Percentiles rank a stretch among this genome's conserved stretches.
phyloP scores from a whole-genome alignment of 2,888 invertebrate species.

The Allygus modestus region DNA sequence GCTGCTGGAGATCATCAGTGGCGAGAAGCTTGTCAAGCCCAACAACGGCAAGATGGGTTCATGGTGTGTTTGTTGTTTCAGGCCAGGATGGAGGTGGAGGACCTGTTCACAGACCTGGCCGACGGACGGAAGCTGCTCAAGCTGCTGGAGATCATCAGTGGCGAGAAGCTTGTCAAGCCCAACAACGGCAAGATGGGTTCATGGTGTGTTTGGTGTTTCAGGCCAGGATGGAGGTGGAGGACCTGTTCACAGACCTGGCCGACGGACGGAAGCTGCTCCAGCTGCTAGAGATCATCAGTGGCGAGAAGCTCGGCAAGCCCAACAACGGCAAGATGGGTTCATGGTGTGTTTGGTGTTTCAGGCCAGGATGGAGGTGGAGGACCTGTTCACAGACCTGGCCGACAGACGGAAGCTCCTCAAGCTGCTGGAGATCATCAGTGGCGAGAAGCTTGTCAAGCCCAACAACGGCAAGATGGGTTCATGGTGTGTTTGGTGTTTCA shows the following conservation, averaged over 20 bases:
- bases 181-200: constrained; percentile 54
- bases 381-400: constrained; percentile 96
- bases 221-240: constrained; percentile 99
- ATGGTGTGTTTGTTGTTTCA: constrained; percentile 76
- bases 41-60: constrained; percentile 79
- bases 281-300: too few species aligned
- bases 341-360: constrained; percentile 73
- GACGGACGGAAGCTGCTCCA: constrained; percentile 94
- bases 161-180: constrained; percentile 98
- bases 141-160: constrained; percentile 98
- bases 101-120: constrained; percentile 96
- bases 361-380: constrained; percentile 99
- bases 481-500: constrained; percentile 79
- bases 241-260: constrained; percentile 96
- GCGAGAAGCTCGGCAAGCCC: too few species aligned
- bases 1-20: constrained; percentile 89
- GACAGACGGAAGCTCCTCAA: constrained; percentile 96
- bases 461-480: constrained; percentile 79
- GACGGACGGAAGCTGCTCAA: constrained; percentile 96
- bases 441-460: too few species aligned
- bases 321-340: constrained; percentile 91
- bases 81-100: constrained; percentile 91
- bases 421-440: constrained; percentile 89
- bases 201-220: constrained; percentile 82
- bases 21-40: too few species aligned